Conservation (phyloP, 2,888 invertebrate species). For the Carpatolechia fugitivella region DNA sequence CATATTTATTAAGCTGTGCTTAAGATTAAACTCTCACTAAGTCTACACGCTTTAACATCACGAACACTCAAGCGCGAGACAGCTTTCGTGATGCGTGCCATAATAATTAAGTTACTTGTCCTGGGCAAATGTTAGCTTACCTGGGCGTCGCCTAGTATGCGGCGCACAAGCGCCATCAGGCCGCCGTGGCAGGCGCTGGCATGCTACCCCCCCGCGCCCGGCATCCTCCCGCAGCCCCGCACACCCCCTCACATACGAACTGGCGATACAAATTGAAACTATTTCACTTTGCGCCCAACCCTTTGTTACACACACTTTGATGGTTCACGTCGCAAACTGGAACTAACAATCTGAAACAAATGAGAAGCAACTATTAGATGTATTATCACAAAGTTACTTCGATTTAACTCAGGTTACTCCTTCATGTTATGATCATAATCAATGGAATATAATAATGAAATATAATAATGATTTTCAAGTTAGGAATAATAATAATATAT, state of each 20-base stretch:
- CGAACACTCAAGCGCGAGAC: not conserved
- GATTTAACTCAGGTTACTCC: too few species aligned
- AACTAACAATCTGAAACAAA: slow-evolving; percentile 59
- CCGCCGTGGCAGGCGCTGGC: slow-evolving; percentile 81
- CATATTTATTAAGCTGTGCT: too few species aligned
- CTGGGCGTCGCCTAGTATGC: slow-evolving; percentile 92
- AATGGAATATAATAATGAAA: too few species aligned
- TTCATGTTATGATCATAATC: too few species aligned
- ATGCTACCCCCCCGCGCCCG: slow-evolving; percentile 73
- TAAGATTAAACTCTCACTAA: too few species aligned
- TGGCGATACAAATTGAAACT: slow-evolving; percentile 49
- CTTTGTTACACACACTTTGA: slow-evolving; percentile 33
- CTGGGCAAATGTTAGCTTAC: slow-evolving; percentile 49
- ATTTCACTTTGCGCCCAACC: slow-evolving; percentile 45
- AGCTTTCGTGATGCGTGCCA: not conserved
- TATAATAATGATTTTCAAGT: too few species aligned
- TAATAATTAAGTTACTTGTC: not conserved
- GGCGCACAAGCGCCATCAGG: slow-evolving; percentile 92
- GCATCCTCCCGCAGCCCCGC: slow-evolving; percentile 47
- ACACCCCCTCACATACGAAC: slow-evolving; percentile 38
- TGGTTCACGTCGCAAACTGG: slow-evolving; percentile 30
- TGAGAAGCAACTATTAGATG: slow-evolving; percentile 8
- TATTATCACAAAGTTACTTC: too few species aligned
- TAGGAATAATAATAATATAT: too few species aligned
- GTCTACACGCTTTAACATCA: not conserved